Evolutionary conservation across 2,113 vertebrate species (phyloP), one percentile per base, ranked within the genome.

Genomic region (Seriola dumerili): DNA sequence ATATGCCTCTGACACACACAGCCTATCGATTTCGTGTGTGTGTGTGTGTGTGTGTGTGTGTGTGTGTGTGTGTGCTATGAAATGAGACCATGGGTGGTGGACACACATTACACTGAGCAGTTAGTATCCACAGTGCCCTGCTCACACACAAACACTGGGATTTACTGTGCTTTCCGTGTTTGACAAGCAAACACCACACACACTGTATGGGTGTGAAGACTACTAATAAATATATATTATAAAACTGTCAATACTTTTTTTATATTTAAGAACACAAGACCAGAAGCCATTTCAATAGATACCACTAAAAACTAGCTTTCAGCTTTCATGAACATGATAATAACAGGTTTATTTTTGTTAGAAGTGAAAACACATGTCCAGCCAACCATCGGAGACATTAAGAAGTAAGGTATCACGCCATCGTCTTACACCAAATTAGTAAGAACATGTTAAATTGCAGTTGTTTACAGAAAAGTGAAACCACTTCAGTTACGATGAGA

Each of bases 21-120:
- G 79, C 70, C 58, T 50, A 73, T 40, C 79, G 38, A 72, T 78
- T 65, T 78, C 2, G 8, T 75, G 16, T 70, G 75, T 32, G 73
- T 66, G 14, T 48, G 50, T 52, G 50, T 44, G 42, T 44, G 44
- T 46, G 44, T 46, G 44, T 46, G 44, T 46, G 44, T 40, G 40
- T 40, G 40, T 40, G 40, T 40, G 40, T 73, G 19, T 68, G 74
- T 29, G 72, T 29, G 29, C 29, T 29, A 71, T 38, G 21, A 81
- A 81, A 69, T 67, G 23, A 76, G 61, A 66, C 23, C 25, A 52
- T 46, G 44, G 69, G 46, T 67, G 58, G 48, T 21, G 2, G 16
- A 29, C 67, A 42, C 55, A 16, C 19, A 12, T 8, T 16, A 19
- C 50, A 29, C 50, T 69, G 62, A 13, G 40, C 42, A 52, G 36